phyloP scores from a whole-genome alignment of 2,797 vertebrate genomes.

The Lithobates sylvaticus region DNA sequence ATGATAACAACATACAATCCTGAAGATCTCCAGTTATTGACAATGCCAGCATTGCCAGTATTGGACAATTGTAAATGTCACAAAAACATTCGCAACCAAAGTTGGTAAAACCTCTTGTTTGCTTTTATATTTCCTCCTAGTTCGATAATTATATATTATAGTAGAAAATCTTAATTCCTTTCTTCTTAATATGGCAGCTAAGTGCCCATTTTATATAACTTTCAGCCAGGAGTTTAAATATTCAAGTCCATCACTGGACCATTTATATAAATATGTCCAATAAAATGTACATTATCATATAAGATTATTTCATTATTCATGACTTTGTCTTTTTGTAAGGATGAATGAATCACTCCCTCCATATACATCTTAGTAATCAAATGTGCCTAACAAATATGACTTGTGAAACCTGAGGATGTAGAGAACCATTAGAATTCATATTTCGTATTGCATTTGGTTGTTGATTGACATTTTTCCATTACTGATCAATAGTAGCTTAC shows the following conservation, averaged over 20 bases:
- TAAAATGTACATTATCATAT: slow-evolving; percentile 47
- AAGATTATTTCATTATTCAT: slow-evolving; percentile 27
- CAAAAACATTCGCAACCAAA: too few relatives aligned
- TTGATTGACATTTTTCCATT: slow-evolving; percentile 8
- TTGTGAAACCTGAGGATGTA: slow-evolving; percentile 1
- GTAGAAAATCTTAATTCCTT: too few relatives aligned
- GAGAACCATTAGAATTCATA: slow-evolving; percentile 9
- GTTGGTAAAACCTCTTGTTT: too few relatives aligned
- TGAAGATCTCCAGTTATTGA: too few relatives aligned
- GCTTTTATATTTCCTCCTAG: too few relatives aligned
- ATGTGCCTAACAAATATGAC: not conserved
- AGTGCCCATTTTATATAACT: not conserved
- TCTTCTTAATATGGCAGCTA: not conserved
- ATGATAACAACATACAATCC: too few relatives aligned
- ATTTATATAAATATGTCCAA: slow-evolving; percentile 21
- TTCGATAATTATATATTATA: not conserved
- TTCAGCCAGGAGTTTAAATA: not conserved
- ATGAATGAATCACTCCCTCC: slow-evolving; percentile 18
- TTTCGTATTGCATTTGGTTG: slow-evolving; percentile 9
- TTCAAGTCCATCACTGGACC: not conserved
- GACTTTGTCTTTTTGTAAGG: not conserved
- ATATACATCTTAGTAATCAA: slow-evolving; percentile 12
- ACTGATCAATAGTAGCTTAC: not conserved
- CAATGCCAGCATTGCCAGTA: too few relatives aligned
- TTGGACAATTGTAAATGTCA: too few relatives aligned